Evolutionary conservation across 1,140 invertebrate genomes (phyloP), one percentile per base, ranked within the genome.

Genomic region (Rhynchophorus ferrugineus): DNA sequence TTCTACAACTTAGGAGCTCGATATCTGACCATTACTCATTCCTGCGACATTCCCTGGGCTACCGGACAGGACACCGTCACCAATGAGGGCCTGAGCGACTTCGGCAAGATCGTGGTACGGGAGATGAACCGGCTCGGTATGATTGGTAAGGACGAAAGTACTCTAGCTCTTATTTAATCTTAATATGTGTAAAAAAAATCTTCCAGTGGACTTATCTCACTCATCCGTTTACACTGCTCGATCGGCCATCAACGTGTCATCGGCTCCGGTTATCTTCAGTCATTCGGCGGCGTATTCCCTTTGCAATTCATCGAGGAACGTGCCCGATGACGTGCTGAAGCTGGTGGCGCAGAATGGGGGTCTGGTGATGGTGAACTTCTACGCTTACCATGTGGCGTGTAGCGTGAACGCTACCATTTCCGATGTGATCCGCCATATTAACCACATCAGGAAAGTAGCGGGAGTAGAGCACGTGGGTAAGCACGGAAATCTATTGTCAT

Each of bases 91-190:
- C 70, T 82, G 36, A 76, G 76, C 21, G 71, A 74, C 42, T 86
- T 86, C 59, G 84, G 84, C 17, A 54, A 85, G 71, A 82, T 80
- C 19, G 82, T 92, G n/a, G 84, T 91, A 19, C 78, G 78, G 43
- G 89, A 92, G 71, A 82, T 92, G 77, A 92, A 91, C 70, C 78
- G 89, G 29, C 71, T 92, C 8, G 92, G 92, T n/a, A 95, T 95
- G 91, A 79, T 96, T 47, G 44, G 51, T 54, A 43, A 38, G 49
- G 2, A 20, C 17, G n/a, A n/a, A n/a, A n/a, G n/a, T n/a, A n/a
- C n/a, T n/a, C n/a, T n/a, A n/a, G n/a, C n/a, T n/a, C n/a, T n/a
- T n/a, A n/a, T n/a, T n/a, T n/a, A n/a, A n/a, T n/a, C n/a, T n/a
- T n/a, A n/a, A n/a, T n/a, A n/a, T n/a, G n/a, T n/a, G n/a, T n/a